Base-by-base conservation (phyloP, 2,888 invertebrate genomes). In the Drosophila flavopinicola region DNA sequence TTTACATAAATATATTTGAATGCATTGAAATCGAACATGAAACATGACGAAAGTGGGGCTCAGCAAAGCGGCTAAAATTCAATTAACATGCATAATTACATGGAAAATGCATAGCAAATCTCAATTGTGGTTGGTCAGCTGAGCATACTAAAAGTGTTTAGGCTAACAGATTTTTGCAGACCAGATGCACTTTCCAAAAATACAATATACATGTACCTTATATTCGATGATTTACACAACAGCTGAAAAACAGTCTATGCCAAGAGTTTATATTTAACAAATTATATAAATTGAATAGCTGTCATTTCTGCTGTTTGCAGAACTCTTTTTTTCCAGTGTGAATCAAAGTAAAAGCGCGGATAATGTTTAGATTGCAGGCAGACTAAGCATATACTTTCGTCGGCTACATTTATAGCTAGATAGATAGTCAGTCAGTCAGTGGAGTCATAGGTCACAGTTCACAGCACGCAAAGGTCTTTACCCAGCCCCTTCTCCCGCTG, bases 371-470 rank as follows among this genome's bases (percentile, higher is more conserved):
- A 60, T 63, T 54, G 59, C 63, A 67, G 64, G 54, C 60, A 45
- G 24, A 30, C 24, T 15, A 30, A 49, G 7, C 20, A 25, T 24
- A 33, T 7, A 9, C 20, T 20, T 20, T 20, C 20, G 20, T 20
- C 20, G 20, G 33, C 15, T 35, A 13, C 7, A 9, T 51, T 6
- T 6, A 44, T 37, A 11, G 9, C 33, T 29, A 23, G 20, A 20
- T 10, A 10, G 23, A 33, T 35, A 38, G 10, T 6, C 15, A 32
- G 30, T 10, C 6, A 23, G 32, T 37, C 7, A 9, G 9, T 56
- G 17, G 39, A 44, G 44, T 38, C 58, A 84, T 56, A 73, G 87
- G 78, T 73, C 77, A 84, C 48, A 77, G 78, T 56, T 66, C 60
- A 73, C 32, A 65, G 38, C 74, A 69, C 75, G 63, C 69, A 44